phyloP scores from a whole-genome alignment of 2,113 vertebrate genomes.

The Irena cyanogastra region DNA sequence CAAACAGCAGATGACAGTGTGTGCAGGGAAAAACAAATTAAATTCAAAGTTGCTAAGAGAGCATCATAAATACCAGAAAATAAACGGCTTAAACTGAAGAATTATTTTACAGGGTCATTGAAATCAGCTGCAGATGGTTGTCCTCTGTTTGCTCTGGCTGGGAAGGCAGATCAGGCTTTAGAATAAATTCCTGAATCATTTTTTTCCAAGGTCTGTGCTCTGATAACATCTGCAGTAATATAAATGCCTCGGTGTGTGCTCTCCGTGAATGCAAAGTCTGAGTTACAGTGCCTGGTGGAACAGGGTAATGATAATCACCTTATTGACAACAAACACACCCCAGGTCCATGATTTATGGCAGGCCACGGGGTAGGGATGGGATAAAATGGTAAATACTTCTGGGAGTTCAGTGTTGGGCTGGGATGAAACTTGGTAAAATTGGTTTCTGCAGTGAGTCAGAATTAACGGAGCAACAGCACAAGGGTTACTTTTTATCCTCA shows the following conservation, averaged over 20 bases:
- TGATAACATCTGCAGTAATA: slow-evolving; percentile 29
- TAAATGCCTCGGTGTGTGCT: not conserved
- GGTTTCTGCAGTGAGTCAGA: not conserved
- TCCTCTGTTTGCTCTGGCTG: not conserved
- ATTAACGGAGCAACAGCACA: rapidly evolving
- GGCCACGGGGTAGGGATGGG: not conserved
- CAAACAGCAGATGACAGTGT: slow-evolving; percentile 3
- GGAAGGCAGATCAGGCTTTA: not conserved
- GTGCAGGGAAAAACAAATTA: not conserved
- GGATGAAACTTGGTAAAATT: not conserved
- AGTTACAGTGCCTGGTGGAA: not conserved
- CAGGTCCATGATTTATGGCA: not conserved
- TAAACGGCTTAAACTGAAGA: not conserved
- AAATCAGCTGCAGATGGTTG: slow-evolving; percentile 1
- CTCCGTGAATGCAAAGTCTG: not conserved
- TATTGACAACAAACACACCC: not conserved
- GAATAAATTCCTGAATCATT: not conserved
- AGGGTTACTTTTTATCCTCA: not conserved
- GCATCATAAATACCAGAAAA: slow-evolving; percentile 16
- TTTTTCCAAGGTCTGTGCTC: not conserved
- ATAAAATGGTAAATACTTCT: not conserved
- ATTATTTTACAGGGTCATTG: not conserved
- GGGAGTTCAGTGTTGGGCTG: rapidly evolving
- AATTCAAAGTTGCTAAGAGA: not conserved
- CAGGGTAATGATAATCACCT: not conserved